Evolutionary conservation across 2,888 invertebrate genomes (phyloP).

Genomic region (Oligia fasciuncula): DNA sequence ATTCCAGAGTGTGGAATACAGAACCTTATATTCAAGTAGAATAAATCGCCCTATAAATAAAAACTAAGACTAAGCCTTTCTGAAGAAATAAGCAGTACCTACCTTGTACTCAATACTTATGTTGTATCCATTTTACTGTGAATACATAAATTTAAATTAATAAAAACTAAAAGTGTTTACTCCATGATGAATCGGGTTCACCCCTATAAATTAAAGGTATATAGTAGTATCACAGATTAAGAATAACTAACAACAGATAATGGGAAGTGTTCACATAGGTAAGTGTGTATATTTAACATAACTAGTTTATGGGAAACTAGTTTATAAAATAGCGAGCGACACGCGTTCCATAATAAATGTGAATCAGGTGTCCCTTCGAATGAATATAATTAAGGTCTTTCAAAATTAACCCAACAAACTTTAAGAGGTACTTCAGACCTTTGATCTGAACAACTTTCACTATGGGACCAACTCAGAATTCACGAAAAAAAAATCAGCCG

Average conservation of each 20-base stretch:
- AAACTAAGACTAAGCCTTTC: not conserved
- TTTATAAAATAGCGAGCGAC: conserved; percentile 42
- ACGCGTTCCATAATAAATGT: conserved; percentile 39
- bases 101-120: too few relatives aligned
- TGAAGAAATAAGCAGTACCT: too few relatives aligned
- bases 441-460: too few relatives aligned
- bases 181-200: not conserved
- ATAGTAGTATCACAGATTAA: not conserved
- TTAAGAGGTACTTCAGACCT: too few relatives aligned
- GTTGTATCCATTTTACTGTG: too few relatives aligned
- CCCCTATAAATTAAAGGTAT: not conserved
- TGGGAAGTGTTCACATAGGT: conserved; percentile 24
- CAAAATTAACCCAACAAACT: too few relatives aligned
- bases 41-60: not conserved
- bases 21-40: not conserved
- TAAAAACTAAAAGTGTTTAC: not conserved
- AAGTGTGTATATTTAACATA: conserved; percentile 43
- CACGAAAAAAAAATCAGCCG: too few relatives aligned
- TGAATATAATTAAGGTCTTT: not conserved
- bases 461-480: too few relatives aligned
- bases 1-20: not conserved
- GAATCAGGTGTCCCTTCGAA: conserved; percentile 19
- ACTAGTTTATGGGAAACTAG: conserved; percentile 55
- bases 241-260: conserved; percentile 15
- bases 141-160: not conserved